A percentile compares a stretch with the other conserved stretches of the same genome.
Conservation (phyloP, 2,888 invertebrate species). For the Heliconius sara region DNA sequence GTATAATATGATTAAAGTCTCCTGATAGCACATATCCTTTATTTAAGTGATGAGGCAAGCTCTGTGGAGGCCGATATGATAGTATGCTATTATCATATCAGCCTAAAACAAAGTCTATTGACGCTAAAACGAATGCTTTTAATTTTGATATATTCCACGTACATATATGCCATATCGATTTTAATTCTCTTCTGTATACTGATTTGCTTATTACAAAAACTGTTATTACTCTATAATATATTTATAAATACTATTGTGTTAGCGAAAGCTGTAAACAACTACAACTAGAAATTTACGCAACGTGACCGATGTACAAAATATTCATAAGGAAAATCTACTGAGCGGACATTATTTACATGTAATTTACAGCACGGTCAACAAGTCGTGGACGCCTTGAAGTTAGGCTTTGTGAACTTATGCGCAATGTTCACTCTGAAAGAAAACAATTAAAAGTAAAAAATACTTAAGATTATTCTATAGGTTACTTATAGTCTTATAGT, state of each 20-base stretch:
- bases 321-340: neutral
- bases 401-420: no score
- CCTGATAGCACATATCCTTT: neutral
- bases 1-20: neutral
- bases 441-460: no score
- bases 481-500: no score
- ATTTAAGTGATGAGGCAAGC: neutral
- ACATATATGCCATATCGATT: no score
- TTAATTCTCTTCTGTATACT: neutral
- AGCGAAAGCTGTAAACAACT: neutral
- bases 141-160: neutral
- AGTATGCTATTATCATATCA: neutral
- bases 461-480: no score
- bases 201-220: neutral
- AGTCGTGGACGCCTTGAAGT: no score
- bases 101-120: constrained; percentile 1
- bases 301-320: neutral
- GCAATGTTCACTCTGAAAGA: no score
- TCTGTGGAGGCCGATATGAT: neutral
- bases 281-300: neutral
- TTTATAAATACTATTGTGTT: neutral
- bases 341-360: neutral
- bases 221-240: neutral
- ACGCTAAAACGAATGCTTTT: neutral
- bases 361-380: neutral